Evolutionary conservation across 2,113 vertebrate species (phyloP), one percentile per base, ranked within the genome.

Genomic region (Sinocyclocheilus grahami): DNA sequence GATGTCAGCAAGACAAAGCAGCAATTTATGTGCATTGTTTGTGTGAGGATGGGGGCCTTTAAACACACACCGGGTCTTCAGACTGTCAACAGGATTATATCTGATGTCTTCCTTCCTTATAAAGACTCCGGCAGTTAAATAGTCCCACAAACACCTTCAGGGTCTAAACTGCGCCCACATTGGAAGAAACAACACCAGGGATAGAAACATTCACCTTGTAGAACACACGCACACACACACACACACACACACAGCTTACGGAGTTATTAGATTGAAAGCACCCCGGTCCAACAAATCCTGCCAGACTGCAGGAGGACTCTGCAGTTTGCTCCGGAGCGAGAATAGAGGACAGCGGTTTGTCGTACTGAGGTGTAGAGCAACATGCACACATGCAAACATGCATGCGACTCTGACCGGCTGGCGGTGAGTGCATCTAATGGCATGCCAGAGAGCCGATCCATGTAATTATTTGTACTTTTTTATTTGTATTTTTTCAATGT

Each of bases 1-100:
- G 20, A 33, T 33, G 46, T 48, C 42, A 42, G 42, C 42, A 42
- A 42, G 42, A 8, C 42, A 46, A 46, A 46, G 42, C 8, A 51
- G 48, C 48, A 30, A 24, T 78, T 5, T 33, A 37, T 51, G 48
- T 51, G 48, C 13, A 27, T 69, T 80, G 30, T 39, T n/a, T 63
- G 37, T 14, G n/a, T 1, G 6, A 75, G 78, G 75, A 83, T 76
- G 80, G 62, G 76, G 84, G 72, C 13, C 86, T 88, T 86, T 92
- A 92, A 93, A 92, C 88, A 83, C 65, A 85, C 30, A n/a, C 33
- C 0, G 3, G 20, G 55, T 33, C 22, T 37, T 33, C 27, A 78
- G 39, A 58, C 11, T 51, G 22, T 9, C 46, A 51, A 51, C 13
- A 14, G 13, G 80, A 69, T 82, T 82, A 33, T 22, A 82, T 67